These are phyloP conservation scores for Stenodema calcarata DNA, from an alignment of 2,888 invertebrate species.

Conservation along the genomic window DNA sequence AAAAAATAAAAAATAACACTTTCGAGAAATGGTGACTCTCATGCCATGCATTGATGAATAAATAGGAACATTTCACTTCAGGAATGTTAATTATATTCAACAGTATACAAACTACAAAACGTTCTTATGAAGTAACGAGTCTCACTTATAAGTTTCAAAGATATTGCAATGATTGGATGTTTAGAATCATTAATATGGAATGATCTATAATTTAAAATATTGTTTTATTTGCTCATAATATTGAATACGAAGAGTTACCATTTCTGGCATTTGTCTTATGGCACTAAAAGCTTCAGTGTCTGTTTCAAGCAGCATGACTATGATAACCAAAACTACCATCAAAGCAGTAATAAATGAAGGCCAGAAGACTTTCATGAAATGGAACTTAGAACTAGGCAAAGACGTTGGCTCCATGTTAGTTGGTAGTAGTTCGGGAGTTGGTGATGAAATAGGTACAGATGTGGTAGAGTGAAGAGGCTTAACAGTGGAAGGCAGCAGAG, in stretches of 20 bases:
- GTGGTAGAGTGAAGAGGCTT: conserved; percentile 57
- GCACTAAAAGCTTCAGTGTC: conserved; percentile 75
- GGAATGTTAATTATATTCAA: conserved; percentile 33
- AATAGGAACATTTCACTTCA: conserved; percentile 32
- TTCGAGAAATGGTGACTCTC: not conserved
- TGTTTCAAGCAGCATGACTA: conserved; percentile 78
- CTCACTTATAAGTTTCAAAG: conserved; percentile 34
- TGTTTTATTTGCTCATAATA: conserved; percentile 86
- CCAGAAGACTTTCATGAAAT: conserved; percentile 74
- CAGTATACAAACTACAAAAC: conserved; percentile 41
- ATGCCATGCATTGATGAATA: not conserved
- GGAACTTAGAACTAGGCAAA: conserved; percentile 66
- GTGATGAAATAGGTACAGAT: conserved; percentile 54
- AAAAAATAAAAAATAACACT: not conserved
- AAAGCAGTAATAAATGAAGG: conserved; percentile 80
- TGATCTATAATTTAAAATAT: conserved; percentile 64
- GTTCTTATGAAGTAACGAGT: conserved; percentile 34
- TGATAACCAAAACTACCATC: conserved; percentile 71
- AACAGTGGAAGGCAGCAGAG: conserved; percentile 19
- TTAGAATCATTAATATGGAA: conserved; percentile 9
- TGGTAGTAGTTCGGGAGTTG: conserved; percentile 55
- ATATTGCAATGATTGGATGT: conserved; percentile 28
- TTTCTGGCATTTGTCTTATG: conserved; percentile 78
- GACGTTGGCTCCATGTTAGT: conserved; percentile 41
- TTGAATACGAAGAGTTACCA: conserved; percentile 74